These are phyloP conservation scores for Austrolebias charrua DNA, from an alignment of 2,797 vertebrate species.

Conservation along the genomic window DNA sequence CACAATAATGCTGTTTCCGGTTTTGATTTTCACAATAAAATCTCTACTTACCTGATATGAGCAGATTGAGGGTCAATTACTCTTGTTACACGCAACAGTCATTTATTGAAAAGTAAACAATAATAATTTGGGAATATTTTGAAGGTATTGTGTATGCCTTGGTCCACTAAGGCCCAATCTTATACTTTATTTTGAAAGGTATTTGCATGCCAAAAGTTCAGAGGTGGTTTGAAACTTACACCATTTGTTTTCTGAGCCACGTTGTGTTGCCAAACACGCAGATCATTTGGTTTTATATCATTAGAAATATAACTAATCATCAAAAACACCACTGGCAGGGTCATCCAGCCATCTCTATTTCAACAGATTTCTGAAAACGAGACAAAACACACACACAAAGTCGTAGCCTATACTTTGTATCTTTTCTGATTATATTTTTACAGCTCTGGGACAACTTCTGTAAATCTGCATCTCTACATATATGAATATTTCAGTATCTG, in stretches of 20 bases:
- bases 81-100: too few relatives aligned
- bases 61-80: background rate
- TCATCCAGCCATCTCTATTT: too few relatives aligned
- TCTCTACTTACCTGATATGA: fast-evolving
- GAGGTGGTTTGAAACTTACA: background rate
- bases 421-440: too few relatives aligned
- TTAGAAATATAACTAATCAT: background rate
- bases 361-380: too few relatives aligned
- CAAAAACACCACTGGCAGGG: background rate
- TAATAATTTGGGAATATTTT: too few relatives aligned
- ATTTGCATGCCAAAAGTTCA: background rate
- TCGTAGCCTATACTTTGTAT: too few relatives aligned
- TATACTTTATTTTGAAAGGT: slow-evolving; percentile 35
- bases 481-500: too few relatives aligned
- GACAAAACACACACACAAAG: too few relatives aligned
- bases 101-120: background rate
- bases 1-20: background rate
- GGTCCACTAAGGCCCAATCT: background rate
- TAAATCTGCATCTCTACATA: too few relatives aligned
- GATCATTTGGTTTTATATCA: too few relatives aligned
- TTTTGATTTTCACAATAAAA: slow-evolving; percentile 40
- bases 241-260: background rate
- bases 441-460: too few relatives aligned
- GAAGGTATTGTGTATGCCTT: too few relatives aligned
- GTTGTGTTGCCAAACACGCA: slow-evolving; percentile 20